phyloP scores from a whole-genome alignment of 1,140 invertebrate genomes.

The Philopotamus ludificatus region DNA sequence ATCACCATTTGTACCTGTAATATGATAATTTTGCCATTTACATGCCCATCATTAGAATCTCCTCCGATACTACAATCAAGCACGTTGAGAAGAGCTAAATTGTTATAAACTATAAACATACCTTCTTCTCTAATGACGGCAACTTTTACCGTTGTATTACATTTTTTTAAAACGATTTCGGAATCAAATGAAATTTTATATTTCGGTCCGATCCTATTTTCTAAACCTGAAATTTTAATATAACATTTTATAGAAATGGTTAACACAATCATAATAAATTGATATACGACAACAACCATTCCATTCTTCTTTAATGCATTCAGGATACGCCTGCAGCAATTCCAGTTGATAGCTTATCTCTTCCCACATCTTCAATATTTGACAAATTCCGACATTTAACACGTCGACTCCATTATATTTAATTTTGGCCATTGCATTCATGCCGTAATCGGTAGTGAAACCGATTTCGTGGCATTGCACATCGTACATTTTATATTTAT shows the following conservation, averaged over 20 bases:
- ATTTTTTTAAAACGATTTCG: slow-evolving; percentile 52
- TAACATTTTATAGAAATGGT: neutral
- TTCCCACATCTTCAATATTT: slow-evolving; percentile 85
- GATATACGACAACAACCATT: slow-evolving; percentile 45
- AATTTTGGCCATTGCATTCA: slow-evolving; percentile 65
- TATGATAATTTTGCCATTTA: slow-evolving; percentile 18
- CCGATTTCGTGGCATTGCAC: slow-evolving; percentile 77
- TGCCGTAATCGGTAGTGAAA: slow-evolving; percentile 62
- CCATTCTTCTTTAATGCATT: slow-evolving; percentile 80
- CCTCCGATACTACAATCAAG: neutral
- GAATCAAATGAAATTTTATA: slow-evolving; percentile 74
- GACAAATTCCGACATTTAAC: slow-evolving; percentile 64
- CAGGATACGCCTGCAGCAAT: slow-evolving; percentile 74
- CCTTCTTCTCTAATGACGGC: slow-evolving; percentile 96
- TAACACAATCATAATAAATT: neutral
- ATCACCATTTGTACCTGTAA: slow-evolving; percentile 81
- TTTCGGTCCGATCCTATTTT: slow-evolving; percentile 60
- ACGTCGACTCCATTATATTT: slow-evolving; percentile 61
- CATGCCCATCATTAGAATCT: slow-evolving; percentile 1
- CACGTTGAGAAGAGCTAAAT: neutral
- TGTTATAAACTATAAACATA: slow-evolving; percentile 22
- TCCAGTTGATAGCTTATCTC: slow-evolving; percentile 93
- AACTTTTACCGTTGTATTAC: slow-evolving; percentile 63
- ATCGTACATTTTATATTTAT: slow-evolving; percentile 59
- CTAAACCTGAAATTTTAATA: slow-evolving; percentile 48